phyloP scores from a whole-genome alignment of 2,113 vertebrate genomes.

The Nothocercus nigrocapillus region DNA sequence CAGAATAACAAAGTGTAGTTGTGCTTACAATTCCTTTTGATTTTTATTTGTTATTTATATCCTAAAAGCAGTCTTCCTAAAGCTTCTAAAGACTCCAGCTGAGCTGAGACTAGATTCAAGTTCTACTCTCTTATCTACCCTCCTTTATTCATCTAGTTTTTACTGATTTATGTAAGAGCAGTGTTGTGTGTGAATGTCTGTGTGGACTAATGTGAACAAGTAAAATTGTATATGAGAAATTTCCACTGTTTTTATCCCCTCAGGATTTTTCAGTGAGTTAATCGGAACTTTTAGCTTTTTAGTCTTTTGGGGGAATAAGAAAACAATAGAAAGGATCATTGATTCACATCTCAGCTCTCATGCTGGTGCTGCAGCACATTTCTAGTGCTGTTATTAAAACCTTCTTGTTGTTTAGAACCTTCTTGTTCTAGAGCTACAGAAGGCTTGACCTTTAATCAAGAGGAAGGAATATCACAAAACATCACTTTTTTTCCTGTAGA shows the following conservation, averaged over 20 bases:
- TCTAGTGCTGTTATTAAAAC: neutral
- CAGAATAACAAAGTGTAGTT: neutral
- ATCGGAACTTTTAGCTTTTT: neutral
- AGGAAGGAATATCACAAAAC: neutral
- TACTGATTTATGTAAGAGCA: neutral
- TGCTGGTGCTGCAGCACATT: neutral
- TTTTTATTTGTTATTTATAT: neutral
- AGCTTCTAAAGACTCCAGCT: neutral
- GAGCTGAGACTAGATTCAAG: neutral
- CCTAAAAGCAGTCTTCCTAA: neutral
- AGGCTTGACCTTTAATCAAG: conserved; percentile 51
- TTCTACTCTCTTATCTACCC: neutral
- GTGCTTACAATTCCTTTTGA: neutral
- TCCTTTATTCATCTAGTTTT: neutral
- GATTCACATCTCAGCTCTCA: neutral
- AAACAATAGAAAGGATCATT: neutral
- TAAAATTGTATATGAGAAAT: neutral
- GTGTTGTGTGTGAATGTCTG: neutral
- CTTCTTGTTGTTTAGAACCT: neutral
- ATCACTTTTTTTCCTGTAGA: neutral
- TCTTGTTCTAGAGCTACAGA: neutral
- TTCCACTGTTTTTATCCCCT: neutral
- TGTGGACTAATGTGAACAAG: neutral
- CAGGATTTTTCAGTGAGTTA: neutral
- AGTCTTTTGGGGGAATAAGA: neutral